A percentile compares a stretch with the other conserved stretches of the same genome.
Evolutionary conservation across 2,797 vertebrate genomes (phyloP).

Genomic region (Pteronotus mesoamericanus): DNA sequence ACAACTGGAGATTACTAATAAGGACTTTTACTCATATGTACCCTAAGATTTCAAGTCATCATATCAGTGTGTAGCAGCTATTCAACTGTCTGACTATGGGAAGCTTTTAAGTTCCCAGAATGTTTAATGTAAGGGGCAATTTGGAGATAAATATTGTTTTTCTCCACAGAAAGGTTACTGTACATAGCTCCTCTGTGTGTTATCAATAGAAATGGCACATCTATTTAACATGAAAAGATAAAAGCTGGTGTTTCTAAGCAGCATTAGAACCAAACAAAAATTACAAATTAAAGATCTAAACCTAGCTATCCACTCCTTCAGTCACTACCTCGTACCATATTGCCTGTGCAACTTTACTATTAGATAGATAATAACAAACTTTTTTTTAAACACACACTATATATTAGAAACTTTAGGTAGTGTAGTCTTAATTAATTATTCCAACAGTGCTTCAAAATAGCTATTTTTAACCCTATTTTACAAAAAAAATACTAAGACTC

Average conservation of each 20-base stretch:
- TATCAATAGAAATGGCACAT: neutral
- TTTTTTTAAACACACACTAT: neutral
- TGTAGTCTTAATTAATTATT: neutral
- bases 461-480: neutral
- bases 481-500: neutral
- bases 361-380: neutral
- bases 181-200: neutral
- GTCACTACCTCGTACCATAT: neutral
- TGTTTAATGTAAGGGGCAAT: neutral
- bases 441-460: neutral
- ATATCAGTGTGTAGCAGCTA: neutral
- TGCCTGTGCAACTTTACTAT: neutral
- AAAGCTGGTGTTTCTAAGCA: neutral
- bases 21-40: neutral
- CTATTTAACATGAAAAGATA: neutral
- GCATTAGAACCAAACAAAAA: neutral
- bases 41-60: neutral
- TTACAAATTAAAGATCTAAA: neutral
- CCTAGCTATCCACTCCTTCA: neutral
- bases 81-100: neutral
- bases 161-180: neutral
- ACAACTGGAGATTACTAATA: constrained; percentile 44
- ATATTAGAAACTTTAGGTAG: neutral
- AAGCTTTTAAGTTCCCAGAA: neutral
- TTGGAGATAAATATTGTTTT: neutral